Evolutionary conservation across 2,797 vertebrate genomes (phyloP).

Genomic region (Rhodeus uyekii): DNA sequence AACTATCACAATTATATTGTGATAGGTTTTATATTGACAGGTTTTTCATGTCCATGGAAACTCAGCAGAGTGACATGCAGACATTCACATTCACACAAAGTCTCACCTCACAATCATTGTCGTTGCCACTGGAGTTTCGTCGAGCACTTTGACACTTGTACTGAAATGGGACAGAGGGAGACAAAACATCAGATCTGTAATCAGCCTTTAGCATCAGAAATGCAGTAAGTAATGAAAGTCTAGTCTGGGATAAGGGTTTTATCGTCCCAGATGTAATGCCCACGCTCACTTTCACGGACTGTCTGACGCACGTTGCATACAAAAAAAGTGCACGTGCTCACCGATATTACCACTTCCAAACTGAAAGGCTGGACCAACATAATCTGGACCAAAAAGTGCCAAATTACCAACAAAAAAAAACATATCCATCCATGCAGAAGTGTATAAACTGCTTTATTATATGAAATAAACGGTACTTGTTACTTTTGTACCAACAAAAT

Average conservation of each 20-base stretch:
- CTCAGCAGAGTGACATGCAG: not conserved
- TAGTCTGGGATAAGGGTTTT: not conserved
- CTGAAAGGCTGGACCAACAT: not conserved
- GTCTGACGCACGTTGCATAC: not conserved
- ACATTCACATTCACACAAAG: not conserved
- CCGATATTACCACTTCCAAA: not conserved
- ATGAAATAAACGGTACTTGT: not conserved
- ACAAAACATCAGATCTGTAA: not conserved
- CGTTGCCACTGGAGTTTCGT: constrained; percentile 86
- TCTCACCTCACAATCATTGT: constrained; percentile 89
- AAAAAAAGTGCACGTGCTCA: not conserved
- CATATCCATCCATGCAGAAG: not conserved
- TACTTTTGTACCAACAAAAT: not conserved
- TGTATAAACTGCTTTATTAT: not conserved
- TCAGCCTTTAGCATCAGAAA: not conserved
- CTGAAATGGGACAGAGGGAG: constrained; percentile 69
- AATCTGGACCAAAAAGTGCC: not conserved
- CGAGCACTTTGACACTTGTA: constrained; percentile 88
- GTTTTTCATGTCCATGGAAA: not conserved
- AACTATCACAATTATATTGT: not conserved
- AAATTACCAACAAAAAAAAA: not conserved
- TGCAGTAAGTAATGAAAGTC: too few species aligned
- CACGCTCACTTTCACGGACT: not conserved
- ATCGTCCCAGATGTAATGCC: not conserved
- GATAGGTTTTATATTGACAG: too few species aligned